Evolutionary conservation across 2,113 vertebrate genomes (phyloP).

Genomic region (Alethe diademata): DNA sequence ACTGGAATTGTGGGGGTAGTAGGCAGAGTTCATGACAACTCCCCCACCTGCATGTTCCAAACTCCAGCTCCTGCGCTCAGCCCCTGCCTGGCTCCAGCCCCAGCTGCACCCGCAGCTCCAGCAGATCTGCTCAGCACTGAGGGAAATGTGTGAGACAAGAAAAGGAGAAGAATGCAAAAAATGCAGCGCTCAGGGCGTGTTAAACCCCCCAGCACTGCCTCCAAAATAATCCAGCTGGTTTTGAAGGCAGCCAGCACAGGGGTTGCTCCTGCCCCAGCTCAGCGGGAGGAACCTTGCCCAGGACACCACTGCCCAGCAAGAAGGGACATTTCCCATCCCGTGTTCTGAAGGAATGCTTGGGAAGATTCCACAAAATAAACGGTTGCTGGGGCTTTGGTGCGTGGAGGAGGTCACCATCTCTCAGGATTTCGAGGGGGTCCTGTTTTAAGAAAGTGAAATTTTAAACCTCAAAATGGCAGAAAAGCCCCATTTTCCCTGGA

Average conservation of each 20-base stretch:
- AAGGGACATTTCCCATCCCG: background rate
- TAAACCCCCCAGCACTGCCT: background rate
- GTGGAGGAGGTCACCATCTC: background rate
- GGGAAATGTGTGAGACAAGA: background rate
- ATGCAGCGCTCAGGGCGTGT: background rate
- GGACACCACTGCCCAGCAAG: background rate
- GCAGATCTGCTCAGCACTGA: rapidly evolving
- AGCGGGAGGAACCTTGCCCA: rapidly evolving
- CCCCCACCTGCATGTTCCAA: background rate
- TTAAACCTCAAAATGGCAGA: background rate
- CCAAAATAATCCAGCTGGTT: background rate
- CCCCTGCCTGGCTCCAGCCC: background rate
- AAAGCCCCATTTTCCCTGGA: background rate
- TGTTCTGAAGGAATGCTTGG: background rate
- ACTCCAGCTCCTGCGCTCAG: rapidly evolving
- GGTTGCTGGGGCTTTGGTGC: background rate
- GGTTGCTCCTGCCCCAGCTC: background rate
- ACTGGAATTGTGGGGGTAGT: background rate
- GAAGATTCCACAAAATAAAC: background rate
- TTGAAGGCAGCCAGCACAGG: background rate
- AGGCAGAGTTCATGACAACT: background rate
- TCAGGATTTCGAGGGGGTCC: background rate
- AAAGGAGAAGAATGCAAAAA: background rate
- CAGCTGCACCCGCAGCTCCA: background rate
- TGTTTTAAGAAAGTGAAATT: background rate